Conservation (phyloP, 2,113 vertebrate species). For the Hippocampus abdominalis region DNA sequence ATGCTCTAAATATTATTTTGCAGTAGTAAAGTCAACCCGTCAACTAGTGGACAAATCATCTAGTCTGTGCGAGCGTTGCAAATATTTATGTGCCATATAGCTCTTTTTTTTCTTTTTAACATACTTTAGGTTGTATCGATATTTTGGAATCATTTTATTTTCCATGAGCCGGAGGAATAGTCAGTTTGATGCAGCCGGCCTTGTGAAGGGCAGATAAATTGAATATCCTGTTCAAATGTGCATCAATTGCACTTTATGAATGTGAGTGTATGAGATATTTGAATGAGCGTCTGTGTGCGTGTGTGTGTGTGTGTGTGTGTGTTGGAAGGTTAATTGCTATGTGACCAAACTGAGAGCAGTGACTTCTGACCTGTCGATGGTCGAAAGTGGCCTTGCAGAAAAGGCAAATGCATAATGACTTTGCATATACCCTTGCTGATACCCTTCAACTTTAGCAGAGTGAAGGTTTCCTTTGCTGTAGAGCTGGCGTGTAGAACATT, state of each 20-base stretch:
- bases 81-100: no score
- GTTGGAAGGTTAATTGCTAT: conserved; percentile 54
- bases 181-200: conserved; percentile 30
- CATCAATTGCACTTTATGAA: conserved; percentile 23
- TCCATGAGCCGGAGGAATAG: not conserved
- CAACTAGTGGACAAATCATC: no score
- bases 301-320: not conserved
- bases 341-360: conserved; percentile 46
- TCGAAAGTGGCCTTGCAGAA: conserved; percentile 23
- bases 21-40: no score
- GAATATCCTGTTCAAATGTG: conserved; percentile 25
- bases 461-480: not conserved
- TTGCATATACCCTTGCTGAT: conserved; percentile 41
- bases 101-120: no score
- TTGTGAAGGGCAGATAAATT: conserved; percentile 15
- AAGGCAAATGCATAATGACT: conserved; percentile 46
- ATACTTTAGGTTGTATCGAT: no score
- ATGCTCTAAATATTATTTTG: no score
- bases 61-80: no score
- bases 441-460: conserved; percentile 45
- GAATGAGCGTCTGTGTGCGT: not conserved
- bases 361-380: conserved; percentile 42
- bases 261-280: not conserved
- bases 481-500: not conserved
- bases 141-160: no score